phyloP scores from a whole-genome alignment of 2,113 vertebrate species.

The Lepisosteus oculatus region DNA sequence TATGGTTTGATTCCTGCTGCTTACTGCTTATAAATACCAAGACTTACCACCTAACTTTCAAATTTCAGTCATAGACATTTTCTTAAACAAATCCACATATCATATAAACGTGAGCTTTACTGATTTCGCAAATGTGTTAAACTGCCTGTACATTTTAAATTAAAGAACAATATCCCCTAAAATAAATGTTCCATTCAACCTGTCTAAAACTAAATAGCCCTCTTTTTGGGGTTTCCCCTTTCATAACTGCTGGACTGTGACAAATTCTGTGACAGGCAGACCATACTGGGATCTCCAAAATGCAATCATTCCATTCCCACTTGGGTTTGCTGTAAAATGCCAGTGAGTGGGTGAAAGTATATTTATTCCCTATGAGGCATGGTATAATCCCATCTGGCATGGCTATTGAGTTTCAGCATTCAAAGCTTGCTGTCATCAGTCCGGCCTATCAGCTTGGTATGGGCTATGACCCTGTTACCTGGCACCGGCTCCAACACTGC shows the following conservation, averaged over 20 bases:
- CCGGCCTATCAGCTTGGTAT: conserved; percentile 18
- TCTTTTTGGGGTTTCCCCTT: conserved; percentile 23
- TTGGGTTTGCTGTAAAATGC: conserved; percentile 12
- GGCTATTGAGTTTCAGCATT: conserved; percentile 25
- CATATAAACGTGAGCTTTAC: too few relatives aligned
- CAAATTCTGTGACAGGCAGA: background rate
- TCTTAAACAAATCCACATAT: too few relatives aligned
- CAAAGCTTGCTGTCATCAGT: conserved; percentile 29
- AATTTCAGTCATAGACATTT: too few relatives aligned
- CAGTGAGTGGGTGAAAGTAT: conserved; percentile 14
- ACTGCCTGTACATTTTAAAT: too few relatives aligned
- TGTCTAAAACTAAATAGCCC: conserved; percentile 19
- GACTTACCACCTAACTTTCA: too few relatives aligned
- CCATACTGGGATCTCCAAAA: background rate
- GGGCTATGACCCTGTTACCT: conserved; percentile 32
- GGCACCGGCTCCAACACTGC: conserved; percentile 25
- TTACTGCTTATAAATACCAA: too few relatives aligned
- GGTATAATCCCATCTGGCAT: conserved; percentile 9
- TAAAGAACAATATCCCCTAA: background rate
- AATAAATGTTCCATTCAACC: conserved; percentile 24
- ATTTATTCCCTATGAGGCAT: conserved; percentile 1
- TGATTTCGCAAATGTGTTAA: too few relatives aligned
- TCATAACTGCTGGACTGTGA: conserved; percentile 16
- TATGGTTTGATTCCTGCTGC: too few relatives aligned
- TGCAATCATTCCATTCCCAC: conserved; percentile 26